Conservation (phyloP, 2,888 invertebrate species). For the Rhogogaster chlorosoma region DNA sequence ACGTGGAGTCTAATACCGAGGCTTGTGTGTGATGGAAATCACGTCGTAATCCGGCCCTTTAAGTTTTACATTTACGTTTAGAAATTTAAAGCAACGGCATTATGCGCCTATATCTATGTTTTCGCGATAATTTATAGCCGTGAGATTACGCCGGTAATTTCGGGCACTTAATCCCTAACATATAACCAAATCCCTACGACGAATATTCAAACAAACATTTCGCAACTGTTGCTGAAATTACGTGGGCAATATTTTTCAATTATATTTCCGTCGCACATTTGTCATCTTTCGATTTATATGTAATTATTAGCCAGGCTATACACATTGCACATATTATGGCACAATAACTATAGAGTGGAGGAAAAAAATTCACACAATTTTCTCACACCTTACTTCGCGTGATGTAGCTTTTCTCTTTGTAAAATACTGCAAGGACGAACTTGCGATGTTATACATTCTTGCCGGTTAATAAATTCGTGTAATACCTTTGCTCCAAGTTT, state of each 20-base stretch:
- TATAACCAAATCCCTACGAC: not conserved
- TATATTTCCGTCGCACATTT: not conserved
- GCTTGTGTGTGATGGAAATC: not conserved
- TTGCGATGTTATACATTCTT: slow-evolving; percentile 18
- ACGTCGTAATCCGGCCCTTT: not conserved
- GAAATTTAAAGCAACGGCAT: not conserved
- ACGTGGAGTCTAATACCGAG: not conserved
- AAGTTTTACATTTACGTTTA: slow-evolving; percentile 1
- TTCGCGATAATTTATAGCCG: not conserved
- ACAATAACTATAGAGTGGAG: not conserved
- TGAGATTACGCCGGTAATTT: not conserved
- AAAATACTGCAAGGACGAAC: no score
- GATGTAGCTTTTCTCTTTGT: not conserved
- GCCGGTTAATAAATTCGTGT: slow-evolving; percentile 36
- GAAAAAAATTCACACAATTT: not conserved
- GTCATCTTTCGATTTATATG: not conserved
- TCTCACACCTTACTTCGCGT: not conserved
- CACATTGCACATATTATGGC: no score
- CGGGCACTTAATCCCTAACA: not conserved
- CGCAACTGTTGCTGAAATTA: not conserved
- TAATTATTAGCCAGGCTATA: not conserved
- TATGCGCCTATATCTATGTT: not conserved
- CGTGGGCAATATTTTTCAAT: not conserved
- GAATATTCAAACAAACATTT: not conserved
- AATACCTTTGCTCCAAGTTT: not conserved